These are phyloP conservation scores for Chlorodrepanis virens DNA, from an alignment of 2,113 vertebrate species.

Conservation along the genomic window DNA sequence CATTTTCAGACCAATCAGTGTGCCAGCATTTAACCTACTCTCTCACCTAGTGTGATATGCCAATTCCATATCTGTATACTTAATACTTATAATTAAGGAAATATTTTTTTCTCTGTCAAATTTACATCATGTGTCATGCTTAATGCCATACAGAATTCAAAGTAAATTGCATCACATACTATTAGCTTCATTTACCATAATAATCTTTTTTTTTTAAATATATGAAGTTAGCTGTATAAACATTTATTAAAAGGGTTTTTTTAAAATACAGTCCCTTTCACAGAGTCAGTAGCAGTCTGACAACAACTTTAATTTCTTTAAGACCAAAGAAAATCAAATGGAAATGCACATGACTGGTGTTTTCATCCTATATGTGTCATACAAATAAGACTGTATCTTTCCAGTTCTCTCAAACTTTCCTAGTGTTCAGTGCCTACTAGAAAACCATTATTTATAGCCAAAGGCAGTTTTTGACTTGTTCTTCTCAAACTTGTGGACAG, in stretches of 20 bases:
- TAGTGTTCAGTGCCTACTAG: neutral
- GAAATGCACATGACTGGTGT: neutral
- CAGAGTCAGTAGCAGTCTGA: neutral
- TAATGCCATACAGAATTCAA: neutral
- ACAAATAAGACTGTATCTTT: neutral
- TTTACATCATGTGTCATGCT: neutral
- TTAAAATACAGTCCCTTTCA: neutral
- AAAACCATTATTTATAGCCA: constrained; percentile 18
- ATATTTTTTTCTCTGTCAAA: neutral
- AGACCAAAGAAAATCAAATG: neutral
- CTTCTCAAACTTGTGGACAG: neutral
- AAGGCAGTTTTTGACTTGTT: neutral
- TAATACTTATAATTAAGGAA: neutral
- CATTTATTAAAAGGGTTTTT: neutral
- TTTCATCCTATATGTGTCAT: neutral
- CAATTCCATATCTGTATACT: neutral
- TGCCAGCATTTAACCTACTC: neutral
- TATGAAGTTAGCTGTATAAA: neutral
- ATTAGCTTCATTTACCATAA: neutral
- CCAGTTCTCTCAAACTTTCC: neutral
- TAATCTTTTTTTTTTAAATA: neutral
- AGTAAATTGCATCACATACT: neutral
- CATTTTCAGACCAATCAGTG: neutral
- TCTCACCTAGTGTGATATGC: neutral
- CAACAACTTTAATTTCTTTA: neutral